Base-by-base conservation (phyloP, 2,113 vertebrate species). In the Sander vitreus region DNA sequence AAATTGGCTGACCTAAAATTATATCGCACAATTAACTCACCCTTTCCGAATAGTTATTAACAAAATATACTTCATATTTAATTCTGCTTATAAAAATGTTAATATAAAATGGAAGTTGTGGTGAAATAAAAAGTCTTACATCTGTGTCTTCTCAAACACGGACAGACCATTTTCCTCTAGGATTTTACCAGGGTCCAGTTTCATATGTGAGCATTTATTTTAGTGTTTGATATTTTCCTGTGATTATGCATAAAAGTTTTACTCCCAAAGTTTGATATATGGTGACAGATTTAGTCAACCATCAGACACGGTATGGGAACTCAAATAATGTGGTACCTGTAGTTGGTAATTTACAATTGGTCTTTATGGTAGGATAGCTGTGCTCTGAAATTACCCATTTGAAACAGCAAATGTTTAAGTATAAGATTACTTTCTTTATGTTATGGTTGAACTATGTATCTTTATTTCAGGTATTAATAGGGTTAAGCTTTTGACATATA, bases 231-330 rank as follows among this genome's bases (percentile, higher is more conserved):
- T 76, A 81, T 83, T 73, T 78, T 60, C 21, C 58, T 8, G 4
- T 76, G 55, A 63, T 85, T 83, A 48, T 76, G 69, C 71, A 36
- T 62, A 50, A 64, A 83, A 36, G 62, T 39, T 62, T 58, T 13
- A 47, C 23, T 71, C 48, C n/a, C 18, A 59, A 47, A 51, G 18
- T 47, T 43, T 86, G 87, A 90, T 84, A 76, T 83, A 76, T 90
- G 75, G 50, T 73, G 74, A 78, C 80, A 86, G 77, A 85, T 88
- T 51, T 70, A 76, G 76, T 85, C 82, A 87, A 84, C 82, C 85
- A 88, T 92, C 80, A 89, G 63, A 21, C 62, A 80, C 58, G 11
- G 76, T 45, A 1, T 51, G 18, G 55, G 25, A 86, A 63, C 47
- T 76, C 27, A 66, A 76, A 73, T 74, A 25, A 79, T 88, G 45